These are phyloP conservation scores for Centruroides sculpturatus DNA, from an alignment of 1,140 invertebrate species.

Conservation along the genomic window DNA sequence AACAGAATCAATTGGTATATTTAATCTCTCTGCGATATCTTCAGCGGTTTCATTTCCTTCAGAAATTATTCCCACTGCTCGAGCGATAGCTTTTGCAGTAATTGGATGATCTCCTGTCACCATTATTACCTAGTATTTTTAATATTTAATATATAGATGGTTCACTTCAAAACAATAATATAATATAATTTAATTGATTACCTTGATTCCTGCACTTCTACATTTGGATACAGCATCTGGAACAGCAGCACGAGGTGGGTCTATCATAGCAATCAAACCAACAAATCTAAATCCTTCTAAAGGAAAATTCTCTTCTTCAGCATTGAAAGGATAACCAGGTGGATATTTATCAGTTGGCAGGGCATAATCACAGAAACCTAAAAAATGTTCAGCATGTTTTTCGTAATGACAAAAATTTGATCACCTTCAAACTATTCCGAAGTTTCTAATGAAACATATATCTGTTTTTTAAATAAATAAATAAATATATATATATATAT, in stretches of 20 bases:
- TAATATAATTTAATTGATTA: slow-evolving; percentile 1
- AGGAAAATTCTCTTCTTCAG: slow-evolving; percentile 84
- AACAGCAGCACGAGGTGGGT: slow-evolving; percentile 88
- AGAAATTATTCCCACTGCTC: slow-evolving; percentile 96
- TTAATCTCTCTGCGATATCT: slow-evolving; percentile 81
- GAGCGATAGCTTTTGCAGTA: slow-evolving; percentile 98
- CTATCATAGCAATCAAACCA: slow-evolving; percentile 98
- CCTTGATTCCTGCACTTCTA: slow-evolving; percentile 74
- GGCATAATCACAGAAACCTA: slow-evolving; percentile 38
- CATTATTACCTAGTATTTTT: slow-evolving; percentile 34
- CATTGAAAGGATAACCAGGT: slow-evolving; percentile 76
- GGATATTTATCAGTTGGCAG: slow-evolving; percentile 32
- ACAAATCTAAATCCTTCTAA: slow-evolving; percentile 86
- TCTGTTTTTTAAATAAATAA: no score
- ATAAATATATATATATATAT: no score
- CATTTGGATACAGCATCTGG: slow-evolving; percentile 93
- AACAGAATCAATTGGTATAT: slow-evolving; percentile 62
- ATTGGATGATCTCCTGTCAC: slow-evolving; percentile 87
- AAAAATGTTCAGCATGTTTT: not conserved
- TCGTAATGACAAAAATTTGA: no score
- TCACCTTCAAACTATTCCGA: no score
- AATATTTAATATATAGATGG: not conserved
- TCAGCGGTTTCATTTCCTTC: slow-evolving; percentile 58
- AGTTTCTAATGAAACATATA: no score
- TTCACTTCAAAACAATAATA: no score